phyloP scores from a whole-genome alignment of 2,113 vertebrate genomes.

The Drymodes brunneopygia region DNA sequence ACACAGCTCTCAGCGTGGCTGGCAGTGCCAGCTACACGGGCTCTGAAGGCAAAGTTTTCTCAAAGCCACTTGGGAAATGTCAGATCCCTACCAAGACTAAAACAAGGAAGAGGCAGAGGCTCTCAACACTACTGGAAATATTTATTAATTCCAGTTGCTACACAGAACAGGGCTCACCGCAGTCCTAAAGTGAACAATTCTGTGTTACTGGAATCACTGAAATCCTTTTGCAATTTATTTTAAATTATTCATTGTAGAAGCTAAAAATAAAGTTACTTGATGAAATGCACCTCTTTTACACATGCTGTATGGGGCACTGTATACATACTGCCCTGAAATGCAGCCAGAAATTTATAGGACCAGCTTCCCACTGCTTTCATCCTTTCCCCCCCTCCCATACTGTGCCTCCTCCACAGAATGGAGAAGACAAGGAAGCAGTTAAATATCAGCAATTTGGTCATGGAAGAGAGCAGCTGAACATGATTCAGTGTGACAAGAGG shows the following conservation, averaged over 20 bases:
- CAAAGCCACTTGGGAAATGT: not conserved
- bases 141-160: not conserved
- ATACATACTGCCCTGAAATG: not conserved
- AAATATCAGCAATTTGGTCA: constrained; percentile 48
- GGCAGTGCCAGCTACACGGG: accelerated
- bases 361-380: not conserved
- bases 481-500: constrained; percentile 72
- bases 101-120: not conserved
- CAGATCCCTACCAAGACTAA: not conserved
- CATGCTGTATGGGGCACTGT: not conserved
- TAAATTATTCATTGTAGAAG: not conserved
- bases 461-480: constrained; percentile 51
- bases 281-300: not conserved
- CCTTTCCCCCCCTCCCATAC: not conserved
- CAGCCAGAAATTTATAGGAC: not conserved
- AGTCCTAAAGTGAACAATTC: not conserved
- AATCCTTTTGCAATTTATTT: not conserved
- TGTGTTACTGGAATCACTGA: not conserved
- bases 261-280: not conserved
- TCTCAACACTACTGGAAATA: not conserved
- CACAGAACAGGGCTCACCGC: not conserved
- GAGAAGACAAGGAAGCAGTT: not conserved
- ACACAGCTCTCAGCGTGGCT: not conserved
- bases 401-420: not conserved
- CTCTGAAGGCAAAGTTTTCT: not conserved